Evolutionary conservation across 2,113 vertebrate genomes (phyloP).

Genomic region (Corapipo altera): DNA sequence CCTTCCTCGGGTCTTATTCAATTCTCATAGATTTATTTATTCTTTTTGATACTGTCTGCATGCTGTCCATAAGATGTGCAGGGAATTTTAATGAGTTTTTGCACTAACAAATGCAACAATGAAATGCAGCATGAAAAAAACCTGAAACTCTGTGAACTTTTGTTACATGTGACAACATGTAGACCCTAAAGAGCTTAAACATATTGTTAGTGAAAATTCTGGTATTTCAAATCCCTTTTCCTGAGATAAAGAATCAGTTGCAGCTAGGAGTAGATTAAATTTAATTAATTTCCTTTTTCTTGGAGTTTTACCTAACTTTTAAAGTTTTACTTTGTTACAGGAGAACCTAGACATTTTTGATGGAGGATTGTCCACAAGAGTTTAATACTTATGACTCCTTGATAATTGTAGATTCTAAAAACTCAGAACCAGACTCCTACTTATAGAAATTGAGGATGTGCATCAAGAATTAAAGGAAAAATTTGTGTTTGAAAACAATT

Average conservation of each 20-base stretch:
- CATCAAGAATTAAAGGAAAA: not conserved
- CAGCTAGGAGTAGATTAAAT: not conserved
- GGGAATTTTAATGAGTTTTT: constrained; percentile 30
- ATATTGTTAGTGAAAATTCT: not conserved
- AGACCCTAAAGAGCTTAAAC: not conserved
- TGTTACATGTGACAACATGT: not conserved
- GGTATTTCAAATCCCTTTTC: not conserved
- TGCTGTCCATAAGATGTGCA: not conserved
- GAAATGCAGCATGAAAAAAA: not conserved
- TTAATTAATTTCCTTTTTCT: not conserved
- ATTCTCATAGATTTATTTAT: constrained; percentile 3
- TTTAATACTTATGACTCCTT: not conserved
- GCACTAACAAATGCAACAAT: not conserved
- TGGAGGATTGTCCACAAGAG: not conserved
- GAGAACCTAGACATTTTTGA: not conserved
- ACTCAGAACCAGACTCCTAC: not conserved
- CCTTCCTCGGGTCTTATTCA: not conserved
- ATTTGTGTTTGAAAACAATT: rapidly evolving
- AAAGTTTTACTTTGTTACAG: not conserved
- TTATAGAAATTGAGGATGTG: not conserved
- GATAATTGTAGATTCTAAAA: not conserved
- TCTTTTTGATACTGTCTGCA: not conserved
- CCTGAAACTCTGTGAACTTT: not conserved
- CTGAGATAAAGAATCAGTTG: not conserved
- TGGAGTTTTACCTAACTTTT: not conserved